These are phyloP conservation scores for Pseudotriccus pelzelni DNA, from an alignment of 2,797 vertebrate genomes.

Conservation along the genomic window DNA sequence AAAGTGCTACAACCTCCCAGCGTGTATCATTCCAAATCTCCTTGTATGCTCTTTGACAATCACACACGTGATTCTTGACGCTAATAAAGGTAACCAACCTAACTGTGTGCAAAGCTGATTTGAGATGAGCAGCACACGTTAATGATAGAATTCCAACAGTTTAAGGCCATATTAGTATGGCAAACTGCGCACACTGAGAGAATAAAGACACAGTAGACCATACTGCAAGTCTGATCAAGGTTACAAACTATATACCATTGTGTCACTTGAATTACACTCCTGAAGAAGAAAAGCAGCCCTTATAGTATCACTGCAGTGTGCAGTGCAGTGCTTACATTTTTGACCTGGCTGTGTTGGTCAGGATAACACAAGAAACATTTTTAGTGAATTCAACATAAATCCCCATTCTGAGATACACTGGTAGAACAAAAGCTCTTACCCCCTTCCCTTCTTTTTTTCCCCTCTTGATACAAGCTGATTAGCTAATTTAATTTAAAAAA, in stretches of 20 bases:
- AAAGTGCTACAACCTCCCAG: not conserved
- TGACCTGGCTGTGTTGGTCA: not conserved
- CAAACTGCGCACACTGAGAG: not conserved
- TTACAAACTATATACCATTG: not conserved
- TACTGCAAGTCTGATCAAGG: not conserved
- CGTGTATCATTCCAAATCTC: not conserved
- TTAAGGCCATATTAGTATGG: not conserved
- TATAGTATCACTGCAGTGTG: not conserved
- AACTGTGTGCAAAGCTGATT: not conserved
- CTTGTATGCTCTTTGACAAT: not conserved
- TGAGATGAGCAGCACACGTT: not conserved
- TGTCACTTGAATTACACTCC: not conserved
- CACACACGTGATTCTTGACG: not conserved
- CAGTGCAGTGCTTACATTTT: not conserved
- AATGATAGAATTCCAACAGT: not conserved
- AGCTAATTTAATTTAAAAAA: not conserved
- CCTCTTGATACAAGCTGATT: not conserved
- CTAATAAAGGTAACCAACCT: not conserved
- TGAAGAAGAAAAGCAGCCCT: not conserved
- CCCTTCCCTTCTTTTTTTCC: rapidly evolving
- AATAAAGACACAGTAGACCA: not conserved
- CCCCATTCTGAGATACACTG: not conserved
- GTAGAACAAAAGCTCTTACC: not conserved
- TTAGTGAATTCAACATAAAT: not conserved
- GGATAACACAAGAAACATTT: not conserved